Base-by-base conservation (phyloP, 2,888 invertebrate genomes). In the Maniola hyperantus region DNA sequence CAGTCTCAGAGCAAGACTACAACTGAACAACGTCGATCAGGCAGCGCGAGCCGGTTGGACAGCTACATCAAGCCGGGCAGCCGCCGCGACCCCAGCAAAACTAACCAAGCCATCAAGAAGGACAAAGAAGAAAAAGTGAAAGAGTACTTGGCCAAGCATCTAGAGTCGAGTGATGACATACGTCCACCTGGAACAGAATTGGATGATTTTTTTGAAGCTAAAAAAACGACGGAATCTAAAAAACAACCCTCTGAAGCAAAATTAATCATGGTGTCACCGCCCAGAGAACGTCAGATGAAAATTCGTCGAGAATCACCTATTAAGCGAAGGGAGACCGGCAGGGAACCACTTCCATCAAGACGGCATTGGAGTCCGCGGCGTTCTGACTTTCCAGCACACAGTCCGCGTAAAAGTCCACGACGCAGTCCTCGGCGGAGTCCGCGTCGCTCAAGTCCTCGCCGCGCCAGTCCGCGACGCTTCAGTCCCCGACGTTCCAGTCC, bases 101-200 rank as follows among this genome's bases (percentile, higher is more conserved):
- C 91, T 0, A 89, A 86, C 55, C 82, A 87, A 82, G 91, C 91
- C 13, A 91, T 92, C 61, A 87, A 80, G 67, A 86, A 73, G 65
- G 91, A 92, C 73, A 91, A 91, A 69, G 89, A 90, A 77, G 85
- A 82, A 7, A 92, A 91, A 77, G 91, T 91, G 1, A 91, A 91
- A 71, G 85, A 89, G 68, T 84, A 82, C 64, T 76, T 92, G 15
- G 88, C 89, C 0, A 92, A 92, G 72, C 85, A 83, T 61, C 77
- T 92, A 18, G 88, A 89, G 55, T 85, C 88, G 0, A 74, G 76
- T 10, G 86, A 89, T 42, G 88, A 91, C 65, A 73, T 91, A 36
- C 79, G 86, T 0, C 92, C 92, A 1, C 92, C 92, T 34, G 92
- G 92, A 8, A 92, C 92, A 1, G 92, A 92, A 72, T 80, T 92